These are phyloP conservation scores for Drosophila mojavensis DNA, from an alignment of 1,140 invertebrate genomes.

Conservation along the genomic window DNA sequence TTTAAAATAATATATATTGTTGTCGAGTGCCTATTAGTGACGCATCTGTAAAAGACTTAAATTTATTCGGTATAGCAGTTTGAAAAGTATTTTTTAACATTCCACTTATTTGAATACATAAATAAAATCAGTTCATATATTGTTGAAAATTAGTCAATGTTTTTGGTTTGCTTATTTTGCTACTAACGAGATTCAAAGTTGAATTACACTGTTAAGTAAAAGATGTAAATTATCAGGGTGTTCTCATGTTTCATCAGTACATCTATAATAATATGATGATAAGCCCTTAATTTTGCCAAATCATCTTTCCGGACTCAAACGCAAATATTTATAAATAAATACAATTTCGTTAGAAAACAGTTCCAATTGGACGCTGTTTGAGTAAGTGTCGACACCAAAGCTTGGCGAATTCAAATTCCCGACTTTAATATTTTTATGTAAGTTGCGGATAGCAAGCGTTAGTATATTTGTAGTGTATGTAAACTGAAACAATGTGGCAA, in stretches of 20 bases:
- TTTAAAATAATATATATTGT: slow-evolving; percentile 20
- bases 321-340: slow-evolving; percentile 56
- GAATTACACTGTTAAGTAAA: no score
- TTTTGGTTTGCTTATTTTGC: no score
- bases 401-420: background rate
- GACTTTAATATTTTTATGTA: slow-evolving; percentile 7
- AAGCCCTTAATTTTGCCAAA: slow-evolving; percentile 47
- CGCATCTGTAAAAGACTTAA: background rate
- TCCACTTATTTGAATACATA: no score
- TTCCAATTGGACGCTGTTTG: slow-evolving; percentile 32
- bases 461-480: slow-evolving; percentile 7
- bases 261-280: slow-evolving; percentile 30
- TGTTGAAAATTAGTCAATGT: no score
- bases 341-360: slow-evolving; percentile 8
- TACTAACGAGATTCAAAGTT: no score
- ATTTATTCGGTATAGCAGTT: background rate
- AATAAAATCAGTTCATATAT: no score
- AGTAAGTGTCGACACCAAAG: slow-evolving; percentile 39
- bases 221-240: background rate
- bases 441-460: background rate
- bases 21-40: slow-evolving; percentile 12
- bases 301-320: slow-evolving; percentile 47
- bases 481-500: slow-evolving; percentile 42
- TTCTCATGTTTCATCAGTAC: slow-evolving; percentile 10
- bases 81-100: background rate